phyloP scores from a whole-genome alignment of 2,113 vertebrate species.

The Perognathus longimembris region DNA sequence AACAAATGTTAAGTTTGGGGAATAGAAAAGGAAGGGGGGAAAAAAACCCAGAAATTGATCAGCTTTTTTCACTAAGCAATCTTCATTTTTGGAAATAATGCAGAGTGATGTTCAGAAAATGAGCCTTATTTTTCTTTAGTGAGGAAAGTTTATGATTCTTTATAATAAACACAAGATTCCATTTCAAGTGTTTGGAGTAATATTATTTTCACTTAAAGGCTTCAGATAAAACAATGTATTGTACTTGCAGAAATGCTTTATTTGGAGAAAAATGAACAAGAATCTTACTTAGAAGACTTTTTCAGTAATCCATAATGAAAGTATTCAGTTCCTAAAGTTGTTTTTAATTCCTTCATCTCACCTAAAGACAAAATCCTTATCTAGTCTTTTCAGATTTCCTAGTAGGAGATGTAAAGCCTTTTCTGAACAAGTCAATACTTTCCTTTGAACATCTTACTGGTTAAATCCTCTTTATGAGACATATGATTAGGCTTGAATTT shows the following conservation, averaged over 20 bases:
- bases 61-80: not conserved
- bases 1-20: not conserved
- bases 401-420: constrained; percentile 72
- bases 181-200: constrained; percentile 17
- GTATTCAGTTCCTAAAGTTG: constrained; percentile 36
- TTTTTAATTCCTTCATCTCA: constrained; percentile 68
- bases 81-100: not conserved
- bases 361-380: constrained; percentile 66
- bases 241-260: not conserved
- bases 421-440: constrained; percentile 70
- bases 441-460: constrained; percentile 72
- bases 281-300: constrained; percentile 55
- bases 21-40: not conserved
- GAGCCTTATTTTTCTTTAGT: not conserved
- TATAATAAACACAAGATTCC: constrained; percentile 54
- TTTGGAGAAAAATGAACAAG: constrained; percentile 50
- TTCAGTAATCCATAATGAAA: constrained; percentile 62
- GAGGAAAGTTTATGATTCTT: not conserved
- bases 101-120: not conserved
- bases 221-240: constrained; percentile 29
- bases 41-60: not conserved
- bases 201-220: constrained; percentile 29
- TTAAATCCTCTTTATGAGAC: constrained; percentile 65
- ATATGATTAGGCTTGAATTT: constrained; percentile 65
- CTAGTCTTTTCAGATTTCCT: constrained; percentile 69